A percentile compares a stretch with the other conserved stretches of the same genome.
phyloP scores from a whole-genome alignment of 2,888 invertebrate genomes.

The Clitarchus hookeri region DNA sequence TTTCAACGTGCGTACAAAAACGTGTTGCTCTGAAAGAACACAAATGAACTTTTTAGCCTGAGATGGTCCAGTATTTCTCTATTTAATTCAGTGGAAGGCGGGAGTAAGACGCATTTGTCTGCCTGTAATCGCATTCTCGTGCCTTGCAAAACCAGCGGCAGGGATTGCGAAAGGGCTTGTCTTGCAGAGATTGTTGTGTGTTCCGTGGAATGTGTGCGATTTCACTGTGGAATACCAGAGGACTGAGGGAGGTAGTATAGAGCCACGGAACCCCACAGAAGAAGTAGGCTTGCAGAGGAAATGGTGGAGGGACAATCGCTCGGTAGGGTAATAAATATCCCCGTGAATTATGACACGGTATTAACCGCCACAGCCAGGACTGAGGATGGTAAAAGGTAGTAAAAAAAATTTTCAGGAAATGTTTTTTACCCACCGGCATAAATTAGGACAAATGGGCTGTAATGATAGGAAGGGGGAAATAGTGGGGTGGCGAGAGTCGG shows the following conservation, averaged over 20 bases:
- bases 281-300: neutral
- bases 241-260: neutral
- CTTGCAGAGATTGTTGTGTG: neutral
- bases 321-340: neutral
- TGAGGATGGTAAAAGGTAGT: neutral
- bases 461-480: neutral
- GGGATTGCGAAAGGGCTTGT: too few species aligned
- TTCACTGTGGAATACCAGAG: neutral
- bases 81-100: too few species aligned
- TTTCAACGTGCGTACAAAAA: too few species aligned
- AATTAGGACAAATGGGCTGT: constrained; percentile 7
- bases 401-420: neutral
- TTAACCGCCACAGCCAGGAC: neutral
- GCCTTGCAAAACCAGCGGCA: too few species aligned
- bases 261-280: neutral
- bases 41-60: too few species aligned
- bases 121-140: too few species aligned
- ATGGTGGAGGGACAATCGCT: neutral
- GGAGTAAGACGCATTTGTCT: too few species aligned
- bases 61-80: too few species aligned
- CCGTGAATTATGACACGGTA: neutral
- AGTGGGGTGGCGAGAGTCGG: neutral
- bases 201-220: neutral
- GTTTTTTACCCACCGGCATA: neutral
- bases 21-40: too few species aligned